A percentile compares a stretch with the other conserved stretches of the same genome.
These are phyloP conservation scores for Sylvilagus bachmani DNA, from an alignment of 2,113 vertebrate species.

Conservation along the genomic window DNA sequence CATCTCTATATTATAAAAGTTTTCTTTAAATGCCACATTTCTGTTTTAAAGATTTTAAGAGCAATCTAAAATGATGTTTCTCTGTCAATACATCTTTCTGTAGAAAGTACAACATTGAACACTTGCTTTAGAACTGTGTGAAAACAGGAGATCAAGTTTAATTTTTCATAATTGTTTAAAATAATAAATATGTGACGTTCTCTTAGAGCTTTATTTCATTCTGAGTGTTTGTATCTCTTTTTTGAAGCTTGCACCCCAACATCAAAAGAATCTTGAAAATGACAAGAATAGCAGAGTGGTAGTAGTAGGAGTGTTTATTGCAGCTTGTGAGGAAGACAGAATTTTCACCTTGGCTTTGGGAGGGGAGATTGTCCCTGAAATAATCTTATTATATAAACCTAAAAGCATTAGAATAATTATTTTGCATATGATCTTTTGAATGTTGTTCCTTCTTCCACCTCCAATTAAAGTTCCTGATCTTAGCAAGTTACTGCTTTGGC, in stretches of 20 bases:
- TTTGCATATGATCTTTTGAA: not conserved
- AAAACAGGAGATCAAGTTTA: conserved; percentile 1
- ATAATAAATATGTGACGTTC: not conserved
- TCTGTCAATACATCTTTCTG: not conserved
- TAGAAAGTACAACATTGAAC: not conserved
- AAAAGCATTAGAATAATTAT: not conserved
- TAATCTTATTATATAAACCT: not conserved
- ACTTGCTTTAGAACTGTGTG: conserved; percentile 2
- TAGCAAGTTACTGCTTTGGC: not conserved
- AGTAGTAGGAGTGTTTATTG: not conserved
- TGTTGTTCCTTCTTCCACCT: not conserved
- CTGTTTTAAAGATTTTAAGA: conserved; percentile 21
- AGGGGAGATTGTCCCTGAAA: not conserved
- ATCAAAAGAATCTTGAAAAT: not conserved
- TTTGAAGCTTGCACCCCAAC: not conserved
- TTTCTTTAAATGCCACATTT: not conserved
- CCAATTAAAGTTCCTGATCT: not conserved
- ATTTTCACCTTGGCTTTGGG: not conserved
- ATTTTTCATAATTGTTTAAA: conserved; percentile 14
- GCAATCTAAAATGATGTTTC: not conserved
- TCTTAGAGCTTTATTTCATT: conserved; percentile 1
- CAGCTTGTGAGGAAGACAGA: not conserved
- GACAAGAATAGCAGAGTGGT: not conserved
- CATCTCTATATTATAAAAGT: not conserved
- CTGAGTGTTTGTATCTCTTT: not conserved